phyloP scores from a whole-genome alignment of 2,113 vertebrate genomes.

The Periophthalmus modestus region DNA sequence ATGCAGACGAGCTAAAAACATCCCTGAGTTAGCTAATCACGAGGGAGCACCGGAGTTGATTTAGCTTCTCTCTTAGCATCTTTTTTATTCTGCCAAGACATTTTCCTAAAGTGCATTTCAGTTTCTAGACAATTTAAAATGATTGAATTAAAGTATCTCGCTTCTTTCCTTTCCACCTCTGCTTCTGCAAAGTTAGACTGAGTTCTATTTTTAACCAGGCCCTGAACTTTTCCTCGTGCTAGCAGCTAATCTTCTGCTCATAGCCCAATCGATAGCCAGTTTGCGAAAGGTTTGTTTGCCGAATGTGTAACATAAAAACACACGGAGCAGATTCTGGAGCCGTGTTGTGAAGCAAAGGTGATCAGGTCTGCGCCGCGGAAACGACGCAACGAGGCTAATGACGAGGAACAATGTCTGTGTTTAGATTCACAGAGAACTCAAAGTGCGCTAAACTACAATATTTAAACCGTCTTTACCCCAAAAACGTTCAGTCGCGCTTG shows the following conservation, averaged over 20 bases:
- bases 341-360: constrained; percentile 18
- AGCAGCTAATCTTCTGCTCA: constrained; percentile 36
- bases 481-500: too few species aligned
- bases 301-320: constrained; percentile 33
- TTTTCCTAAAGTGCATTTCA: too few species aligned
- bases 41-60: too few species aligned
- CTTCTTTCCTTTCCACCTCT: not conserved
- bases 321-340: constrained; percentile 14
- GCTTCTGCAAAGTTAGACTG: not conserved
- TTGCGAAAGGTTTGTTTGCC: constrained; percentile 45
- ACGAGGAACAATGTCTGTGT: not conserved
- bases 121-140: too few species aligned
- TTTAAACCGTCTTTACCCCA: too few species aligned
- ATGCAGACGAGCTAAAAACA: too few species aligned
- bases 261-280: constrained; percentile 46
- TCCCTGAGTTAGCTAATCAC: too few species aligned
- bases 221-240: constrained; percentile 24
- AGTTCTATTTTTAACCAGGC: not conserved
- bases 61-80: too few species aligned
- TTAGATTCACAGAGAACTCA: too few species aligned
- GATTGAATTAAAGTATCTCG: too few species aligned
- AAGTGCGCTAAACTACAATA: too few species aligned
- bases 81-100: too few species aligned
- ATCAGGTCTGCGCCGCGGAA: constrained; percentile 4
- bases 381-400: not conserved